Conservation (phyloP, 2,888 invertebrate genomes). For the Spodoptera littoralis region DNA sequence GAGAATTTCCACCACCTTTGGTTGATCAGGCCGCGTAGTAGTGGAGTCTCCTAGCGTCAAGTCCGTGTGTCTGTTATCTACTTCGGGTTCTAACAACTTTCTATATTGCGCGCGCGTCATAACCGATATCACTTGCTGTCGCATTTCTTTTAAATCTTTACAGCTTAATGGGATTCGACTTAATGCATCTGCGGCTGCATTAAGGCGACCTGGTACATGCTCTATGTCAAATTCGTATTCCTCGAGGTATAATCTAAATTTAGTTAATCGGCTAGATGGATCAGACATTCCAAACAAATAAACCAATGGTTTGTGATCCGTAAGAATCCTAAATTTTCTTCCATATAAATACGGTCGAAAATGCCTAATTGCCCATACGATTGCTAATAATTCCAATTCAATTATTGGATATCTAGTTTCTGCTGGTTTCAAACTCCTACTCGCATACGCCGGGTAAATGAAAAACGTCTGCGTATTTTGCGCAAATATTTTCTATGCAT, state of each 20-base stretch:
- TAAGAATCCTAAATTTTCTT: constrained; percentile 23
- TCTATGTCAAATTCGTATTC: constrained; percentile 32
- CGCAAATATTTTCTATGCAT: no score
- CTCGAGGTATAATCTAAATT: constrained; percentile 33
- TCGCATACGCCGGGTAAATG: no score
- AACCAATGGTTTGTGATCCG: constrained; percentile 33
- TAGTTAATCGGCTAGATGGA: constrained; percentile 25
- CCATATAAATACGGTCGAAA: constrained; percentile 40
- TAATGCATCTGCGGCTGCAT: constrained; percentile 28
- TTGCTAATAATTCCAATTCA: constrained; percentile 32
- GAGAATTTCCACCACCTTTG: background rate
- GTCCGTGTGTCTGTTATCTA: background rate
- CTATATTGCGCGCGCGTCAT: no score
- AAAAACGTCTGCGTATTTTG: no score
- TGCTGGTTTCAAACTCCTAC: background rate
- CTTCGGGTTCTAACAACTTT: no score
- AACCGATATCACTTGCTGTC: background rate
- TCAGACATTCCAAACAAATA: constrained; percentile 32
- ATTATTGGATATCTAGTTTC: constrained; percentile 6
- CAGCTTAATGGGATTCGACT: constrained; percentile 9
- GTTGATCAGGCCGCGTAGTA: background rate
- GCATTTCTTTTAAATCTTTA: background rate
- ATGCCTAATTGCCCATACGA: constrained; percentile 34
- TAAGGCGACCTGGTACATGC: constrained; percentile 31
- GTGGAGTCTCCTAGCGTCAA: background rate